A percentile compares a stretch with the other conserved stretches of the same genome.
Evolutionary conservation across 2,888 invertebrate genomes (phyloP).

Genomic region (Apeira syringaria): DNA sequence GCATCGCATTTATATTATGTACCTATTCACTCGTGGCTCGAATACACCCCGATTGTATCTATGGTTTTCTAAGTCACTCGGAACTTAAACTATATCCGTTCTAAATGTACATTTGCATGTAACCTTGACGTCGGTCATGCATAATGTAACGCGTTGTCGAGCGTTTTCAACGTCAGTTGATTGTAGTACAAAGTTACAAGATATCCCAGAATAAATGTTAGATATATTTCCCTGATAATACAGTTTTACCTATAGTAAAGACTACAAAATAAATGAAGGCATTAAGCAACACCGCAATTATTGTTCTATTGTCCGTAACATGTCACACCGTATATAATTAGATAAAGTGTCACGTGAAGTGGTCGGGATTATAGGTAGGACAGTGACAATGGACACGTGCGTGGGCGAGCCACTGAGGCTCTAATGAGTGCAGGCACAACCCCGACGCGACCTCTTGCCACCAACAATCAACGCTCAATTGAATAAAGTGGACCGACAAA

Average conservation of each 20-base stretch:
- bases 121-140: constrained; percentile 56
- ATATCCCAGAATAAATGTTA: neutral
- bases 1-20: too few relatives aligned
- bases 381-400: constrained; percentile 56
- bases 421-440: constrained; percentile 72
- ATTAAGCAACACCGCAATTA: constrained; percentile 18
- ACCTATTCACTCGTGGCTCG: too few relatives aligned
- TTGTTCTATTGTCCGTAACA: constrained; percentile 22
- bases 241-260: neutral
- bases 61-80: too few relatives aligned
- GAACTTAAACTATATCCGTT: too few relatives aligned
- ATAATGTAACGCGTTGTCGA: constrained; percentile 52
- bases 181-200: constrained; percentile 12
- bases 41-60: too few relatives aligned
- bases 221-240: too few relatives aligned
- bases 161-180: constrained; percentile 47
- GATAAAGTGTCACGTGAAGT: constrained; percentile 33
- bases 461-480: constrained; percentile 74
- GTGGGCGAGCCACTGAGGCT: constrained; percentile 67
- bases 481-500: constrained; percentile 72
- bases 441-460: constrained; percentile 76
- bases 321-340: constrained; percentile 23
- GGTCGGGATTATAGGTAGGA: constrained; percentile 43
- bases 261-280: constrained; percentile 1
- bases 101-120: constrained; percentile 51